These are phyloP conservation scores for Apodemia hepburni DNA, from an alignment of 2,888 invertebrate species.

Conservation along the genomic window DNA sequence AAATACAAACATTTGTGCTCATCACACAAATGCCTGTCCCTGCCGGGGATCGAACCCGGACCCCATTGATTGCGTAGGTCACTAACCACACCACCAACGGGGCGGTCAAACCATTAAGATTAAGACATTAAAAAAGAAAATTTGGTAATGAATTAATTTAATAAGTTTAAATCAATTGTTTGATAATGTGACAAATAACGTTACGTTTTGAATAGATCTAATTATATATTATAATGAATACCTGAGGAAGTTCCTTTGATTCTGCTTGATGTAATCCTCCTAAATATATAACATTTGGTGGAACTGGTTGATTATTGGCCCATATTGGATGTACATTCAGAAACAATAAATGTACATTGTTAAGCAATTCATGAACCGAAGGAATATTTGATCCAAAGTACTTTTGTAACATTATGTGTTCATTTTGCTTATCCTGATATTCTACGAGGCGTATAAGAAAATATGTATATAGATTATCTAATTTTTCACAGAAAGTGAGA, in stretches of 20 bases:
- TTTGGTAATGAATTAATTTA: neutral
- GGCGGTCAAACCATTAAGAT: no score
- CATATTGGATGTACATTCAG: slow-evolving; percentile 55
- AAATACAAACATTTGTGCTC: no score
- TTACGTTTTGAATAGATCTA: neutral
- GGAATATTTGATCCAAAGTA: slow-evolving; percentile 39
- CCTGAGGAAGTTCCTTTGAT: slow-evolving; percentile 52
- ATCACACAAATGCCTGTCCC: no score
- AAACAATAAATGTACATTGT: slow-evolving; percentile 54
- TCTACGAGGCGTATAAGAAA: slow-evolving; percentile 21
- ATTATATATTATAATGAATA: slow-evolving; percentile 30
- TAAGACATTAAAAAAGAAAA: neutral
- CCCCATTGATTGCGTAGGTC: no score
- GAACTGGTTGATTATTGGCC: slow-evolving; percentile 49
- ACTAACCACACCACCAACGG: no score
- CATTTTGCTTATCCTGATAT: slow-evolving; percentile 25
- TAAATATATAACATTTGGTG: slow-evolving; percentile 50
- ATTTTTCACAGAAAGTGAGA: slow-evolving; percentile 40
- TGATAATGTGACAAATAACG: neutral
- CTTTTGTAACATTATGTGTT: slow-evolving; percentile 32
- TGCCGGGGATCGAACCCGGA: no score
- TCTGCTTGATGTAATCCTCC: slow-evolving; percentile 57
- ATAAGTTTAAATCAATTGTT: neutral
- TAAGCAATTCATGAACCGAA: slow-evolving; percentile 33
- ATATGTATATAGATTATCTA: slow-evolving; percentile 34